Base-by-base conservation (phyloP, 2,888 invertebrate species). In the Biston betularia region DNA sequence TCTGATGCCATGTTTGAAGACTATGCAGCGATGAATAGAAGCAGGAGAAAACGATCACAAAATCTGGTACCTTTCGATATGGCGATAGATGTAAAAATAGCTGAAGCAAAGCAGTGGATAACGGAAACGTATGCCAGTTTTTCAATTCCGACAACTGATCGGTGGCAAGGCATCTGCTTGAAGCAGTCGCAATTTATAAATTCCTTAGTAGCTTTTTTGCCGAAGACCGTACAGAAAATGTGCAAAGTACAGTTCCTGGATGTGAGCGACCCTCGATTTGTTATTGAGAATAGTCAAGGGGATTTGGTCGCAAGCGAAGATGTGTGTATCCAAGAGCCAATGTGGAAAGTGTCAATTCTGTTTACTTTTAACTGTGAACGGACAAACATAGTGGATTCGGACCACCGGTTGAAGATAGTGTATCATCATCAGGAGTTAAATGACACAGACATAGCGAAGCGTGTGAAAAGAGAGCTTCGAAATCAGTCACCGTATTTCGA, bases 401-500 rank as follows among this genome's bases (percentile, higher is more conserved):
- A 97, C 80, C 97, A 97, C 83, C 94, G 97, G 12, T 81, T 97
- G 67, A 97, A 97, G 88, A 97, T 97, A 76, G 97, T 97, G 42
- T 97, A 97, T 83, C 97, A 97, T 80, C 97, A 97, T 81, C 97
- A 97, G 82, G 96, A 96, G 79, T 94, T 97, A 70, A 97, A 97
- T 81, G 97, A 97, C 76, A 96, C 96, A 0, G 97, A 97, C 80
- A 96, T 97, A 48, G 97, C 97, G 0, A 94, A 95, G 68, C 90
- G 97, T 70, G 97, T 98, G 1, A 94, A 97, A 42, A 92, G 98
- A 42, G 97, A 98, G 81, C 85, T 97, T 62, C 91, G 97, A 61
- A 98, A 98, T 79, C 97, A 97, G 81, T 97, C 97, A 0, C 98
- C 98, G 0, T 97, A 97, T 81, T 98, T 98, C 81, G 98, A 98